Percentiles rank a stretch among this genome's conserved stretches.
Evolutionary conservation across 2,113 vertebrate genomes (phyloP).

Genomic region (Ochotona princeps): DNA sequence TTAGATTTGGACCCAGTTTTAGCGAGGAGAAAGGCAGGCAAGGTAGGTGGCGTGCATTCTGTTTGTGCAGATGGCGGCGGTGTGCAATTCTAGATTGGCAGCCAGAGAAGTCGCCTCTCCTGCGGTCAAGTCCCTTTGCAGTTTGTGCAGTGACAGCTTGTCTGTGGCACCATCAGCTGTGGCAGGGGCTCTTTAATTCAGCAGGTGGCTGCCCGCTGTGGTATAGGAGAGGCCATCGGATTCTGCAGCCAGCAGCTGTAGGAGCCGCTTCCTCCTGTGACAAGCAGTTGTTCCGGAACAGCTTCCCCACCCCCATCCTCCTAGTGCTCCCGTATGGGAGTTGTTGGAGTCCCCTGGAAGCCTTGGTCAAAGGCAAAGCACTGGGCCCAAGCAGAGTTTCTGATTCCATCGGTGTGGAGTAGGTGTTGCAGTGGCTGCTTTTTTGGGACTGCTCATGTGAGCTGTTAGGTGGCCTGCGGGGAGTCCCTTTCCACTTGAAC

Average conservation of each 20-base stretch:
- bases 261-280: not conserved
- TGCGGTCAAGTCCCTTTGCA: not conserved
- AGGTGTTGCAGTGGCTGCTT: not conserved
- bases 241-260: constrained; percentile 6
- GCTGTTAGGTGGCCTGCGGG: not conserved
- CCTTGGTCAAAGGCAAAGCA: not conserved
- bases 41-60: not conserved
- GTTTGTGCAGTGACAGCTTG: not conserved
- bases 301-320: not conserved
- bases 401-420: not conserved
- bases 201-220: not conserved
- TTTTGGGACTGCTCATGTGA: not conserved
- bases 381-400: not conserved
- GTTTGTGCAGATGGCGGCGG: not conserved
- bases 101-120: not conserved
- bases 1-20: not conserved
- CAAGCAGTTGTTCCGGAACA: not conserved
- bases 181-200: not conserved
- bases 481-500: constrained; percentile 3
- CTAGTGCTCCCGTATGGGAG: not conserved
- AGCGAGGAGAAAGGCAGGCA: not conserved
- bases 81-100: not conserved
- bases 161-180: not conserved
- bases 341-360: not conserved
- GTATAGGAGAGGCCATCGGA: not conserved